These are phyloP conservation scores for Hermatobates lingyangjiaoensis DNA, from an alignment of 1,140 invertebrate genomes.

Conservation along the genomic window DNA sequence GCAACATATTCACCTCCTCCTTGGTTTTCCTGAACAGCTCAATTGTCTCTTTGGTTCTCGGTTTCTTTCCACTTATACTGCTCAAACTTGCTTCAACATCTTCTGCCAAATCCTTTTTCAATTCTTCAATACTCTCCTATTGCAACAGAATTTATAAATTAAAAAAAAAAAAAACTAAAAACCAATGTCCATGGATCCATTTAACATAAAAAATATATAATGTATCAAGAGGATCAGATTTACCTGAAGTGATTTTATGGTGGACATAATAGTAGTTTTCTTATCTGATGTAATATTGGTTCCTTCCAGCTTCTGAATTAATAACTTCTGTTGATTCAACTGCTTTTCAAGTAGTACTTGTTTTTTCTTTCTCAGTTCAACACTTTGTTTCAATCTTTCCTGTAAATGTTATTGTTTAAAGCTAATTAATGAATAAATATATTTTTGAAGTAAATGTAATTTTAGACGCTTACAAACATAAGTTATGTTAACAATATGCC, in stretches of 20 bases:
- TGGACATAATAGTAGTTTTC: conserved; percentile 42
- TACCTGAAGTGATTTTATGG: conserved; percentile 45
- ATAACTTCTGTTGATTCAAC: conserved; percentile 49
- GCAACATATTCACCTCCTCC: conserved; percentile 19
- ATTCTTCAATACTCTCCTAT: conserved; percentile 53
- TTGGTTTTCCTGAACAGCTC: conserved; percentile 16
- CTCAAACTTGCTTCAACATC: conserved; percentile 10
- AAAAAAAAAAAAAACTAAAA: background rate
- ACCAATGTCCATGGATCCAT: background rate
- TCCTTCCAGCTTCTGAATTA: conserved; percentile 53
- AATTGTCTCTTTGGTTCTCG: conserved; percentile 8
- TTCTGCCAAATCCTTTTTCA: conserved; percentile 43
- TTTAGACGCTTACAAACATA: too few species aligned
- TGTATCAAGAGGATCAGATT: too few species aligned
- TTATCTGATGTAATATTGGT: conserved; percentile 37
- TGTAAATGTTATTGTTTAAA: too few species aligned
- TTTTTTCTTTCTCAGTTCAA: conserved; percentile 53
- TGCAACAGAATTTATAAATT: conserved; percentile 2
- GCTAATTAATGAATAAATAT: too few species aligned
- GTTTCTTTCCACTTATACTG: conserved; percentile 9
- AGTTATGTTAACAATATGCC: background rate
- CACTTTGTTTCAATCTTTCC: conserved; percentile 47
- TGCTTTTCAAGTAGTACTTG: conserved; percentile 61
- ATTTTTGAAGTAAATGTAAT: too few species aligned
- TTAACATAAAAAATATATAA: background rate